Conservation (phyloP, 2,797 vertebrate genomes). For the Sandelia bainsii region DNA sequence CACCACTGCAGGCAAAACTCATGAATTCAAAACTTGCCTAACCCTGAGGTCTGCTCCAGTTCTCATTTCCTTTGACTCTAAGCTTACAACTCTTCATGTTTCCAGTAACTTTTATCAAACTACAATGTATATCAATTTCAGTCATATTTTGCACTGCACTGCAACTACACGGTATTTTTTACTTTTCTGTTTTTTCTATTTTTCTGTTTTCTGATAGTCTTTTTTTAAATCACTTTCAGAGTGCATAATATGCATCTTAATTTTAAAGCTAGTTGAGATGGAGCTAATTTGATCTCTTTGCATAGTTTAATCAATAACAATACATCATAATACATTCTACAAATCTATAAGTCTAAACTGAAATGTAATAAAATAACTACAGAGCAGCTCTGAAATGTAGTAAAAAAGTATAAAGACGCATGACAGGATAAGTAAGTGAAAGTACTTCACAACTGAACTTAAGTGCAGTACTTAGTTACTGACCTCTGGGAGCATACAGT, state of each 20-base stretch:
- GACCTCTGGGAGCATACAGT: neutral
- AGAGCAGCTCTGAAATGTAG: neutral
- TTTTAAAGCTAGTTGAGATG: neutral
- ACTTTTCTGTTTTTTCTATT: neutral
- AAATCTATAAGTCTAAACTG: neutral
- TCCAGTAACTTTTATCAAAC: neutral
- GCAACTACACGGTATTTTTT: neutral
- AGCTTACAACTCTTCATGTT: neutral
- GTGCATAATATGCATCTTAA: neutral
- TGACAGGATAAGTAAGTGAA: neutral
- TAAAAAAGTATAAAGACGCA: neutral
- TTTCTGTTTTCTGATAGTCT: neutral
- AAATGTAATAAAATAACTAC: neutral
- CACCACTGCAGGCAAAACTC: neutral
- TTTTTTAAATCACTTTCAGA: neutral
- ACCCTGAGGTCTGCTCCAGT: neutral
- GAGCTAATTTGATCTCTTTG: neutral
- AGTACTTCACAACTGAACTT: neutral
- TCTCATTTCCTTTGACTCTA: neutral
- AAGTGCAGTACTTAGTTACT: neutral
- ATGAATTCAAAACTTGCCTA: neutral
- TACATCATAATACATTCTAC: neutral
- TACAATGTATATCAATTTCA: neutral
- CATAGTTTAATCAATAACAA: neutral
- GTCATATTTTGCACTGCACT: neutral